These are phyloP conservation scores for Mycteria americana DNA, from an alignment of 2,797 vertebrate genomes.

Conservation along the genomic window DNA sequence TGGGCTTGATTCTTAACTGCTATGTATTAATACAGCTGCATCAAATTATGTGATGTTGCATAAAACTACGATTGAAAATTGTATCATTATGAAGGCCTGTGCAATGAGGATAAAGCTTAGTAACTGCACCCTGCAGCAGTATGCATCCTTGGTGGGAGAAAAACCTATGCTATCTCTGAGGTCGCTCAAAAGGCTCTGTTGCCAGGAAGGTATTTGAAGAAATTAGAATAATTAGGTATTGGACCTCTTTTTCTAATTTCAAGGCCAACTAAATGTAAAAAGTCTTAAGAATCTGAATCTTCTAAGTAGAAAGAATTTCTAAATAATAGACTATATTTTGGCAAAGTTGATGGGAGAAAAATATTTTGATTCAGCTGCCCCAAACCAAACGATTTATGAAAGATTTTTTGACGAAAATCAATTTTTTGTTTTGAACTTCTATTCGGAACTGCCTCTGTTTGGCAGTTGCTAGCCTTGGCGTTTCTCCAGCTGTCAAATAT, in stretches of 20 bases:
- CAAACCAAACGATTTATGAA: conserved; percentile 36
- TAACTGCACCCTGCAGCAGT: not conserved
- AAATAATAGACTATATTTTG: not conserved
- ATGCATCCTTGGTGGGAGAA: not conserved
- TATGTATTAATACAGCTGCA: not conserved
- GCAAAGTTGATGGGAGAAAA: conserved; percentile 3
- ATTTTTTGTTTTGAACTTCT: conserved; percentile 41
- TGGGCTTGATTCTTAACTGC: not conserved
- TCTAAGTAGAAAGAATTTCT: not conserved
- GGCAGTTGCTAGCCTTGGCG: not conserved
- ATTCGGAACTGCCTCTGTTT: not conserved
- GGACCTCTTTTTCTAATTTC: not conserved
- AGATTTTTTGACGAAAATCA: conserved; percentile 19
- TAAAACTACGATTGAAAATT: not conserved
- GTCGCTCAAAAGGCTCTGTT: not conserved
- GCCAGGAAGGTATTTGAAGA: not conserved
- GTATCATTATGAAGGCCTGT: not conserved
- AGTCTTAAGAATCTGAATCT: not conserved
- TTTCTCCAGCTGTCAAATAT: not conserved
- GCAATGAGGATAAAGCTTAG: not conserved
- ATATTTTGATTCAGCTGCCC: not conserved
- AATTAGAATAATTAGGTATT: not conserved
- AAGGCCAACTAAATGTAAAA: not conserved
- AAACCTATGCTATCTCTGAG: not conserved
- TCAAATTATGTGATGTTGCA: not conserved